These are phyloP conservation scores for Leptopilina myrica DNA, from an alignment of 2,888 invertebrate species.

Conservation along the genomic window DNA sequence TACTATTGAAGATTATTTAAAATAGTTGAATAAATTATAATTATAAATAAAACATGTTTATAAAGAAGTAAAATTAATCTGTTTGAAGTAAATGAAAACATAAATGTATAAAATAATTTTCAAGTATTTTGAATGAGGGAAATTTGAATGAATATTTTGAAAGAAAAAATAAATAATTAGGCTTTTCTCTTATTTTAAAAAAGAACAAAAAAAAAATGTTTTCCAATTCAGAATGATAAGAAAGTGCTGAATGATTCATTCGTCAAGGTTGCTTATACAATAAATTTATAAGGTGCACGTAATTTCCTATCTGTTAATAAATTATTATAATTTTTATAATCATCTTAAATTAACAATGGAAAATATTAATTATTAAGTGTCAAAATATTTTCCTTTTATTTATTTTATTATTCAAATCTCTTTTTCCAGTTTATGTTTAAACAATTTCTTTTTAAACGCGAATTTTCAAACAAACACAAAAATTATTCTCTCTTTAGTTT, in stretches of 20 bases:
- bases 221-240: constrained; percentile 6
- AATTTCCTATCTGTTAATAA: constrained; percentile 2
- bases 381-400: too few species aligned
- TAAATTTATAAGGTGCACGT: background rate
- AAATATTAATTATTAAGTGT: background rate
- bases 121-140: background rate
- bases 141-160: background rate
- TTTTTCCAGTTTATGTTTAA: too few species aligned
- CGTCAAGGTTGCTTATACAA: background rate
- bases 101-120: background rate
- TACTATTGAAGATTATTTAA: too few species aligned
- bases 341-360: background rate
- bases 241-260: background rate
- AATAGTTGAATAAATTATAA: too few species aligned
- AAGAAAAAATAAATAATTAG: too few species aligned
- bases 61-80: too few species aligned
- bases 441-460: too few species aligned
- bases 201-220: background rate
- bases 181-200: background rate
- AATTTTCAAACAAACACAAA: too few species aligned
- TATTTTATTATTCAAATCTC: too few species aligned
- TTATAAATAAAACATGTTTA: too few species aligned
- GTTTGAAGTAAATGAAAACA: too few species aligned
- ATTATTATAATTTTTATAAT: background rate
- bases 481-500: too few species aligned